Percentiles rank a stretch among this genome's conserved stretches.
Evolutionary conservation across 1,140 invertebrate genomes (phyloP).

Genomic region (Formica selysi): DNA sequence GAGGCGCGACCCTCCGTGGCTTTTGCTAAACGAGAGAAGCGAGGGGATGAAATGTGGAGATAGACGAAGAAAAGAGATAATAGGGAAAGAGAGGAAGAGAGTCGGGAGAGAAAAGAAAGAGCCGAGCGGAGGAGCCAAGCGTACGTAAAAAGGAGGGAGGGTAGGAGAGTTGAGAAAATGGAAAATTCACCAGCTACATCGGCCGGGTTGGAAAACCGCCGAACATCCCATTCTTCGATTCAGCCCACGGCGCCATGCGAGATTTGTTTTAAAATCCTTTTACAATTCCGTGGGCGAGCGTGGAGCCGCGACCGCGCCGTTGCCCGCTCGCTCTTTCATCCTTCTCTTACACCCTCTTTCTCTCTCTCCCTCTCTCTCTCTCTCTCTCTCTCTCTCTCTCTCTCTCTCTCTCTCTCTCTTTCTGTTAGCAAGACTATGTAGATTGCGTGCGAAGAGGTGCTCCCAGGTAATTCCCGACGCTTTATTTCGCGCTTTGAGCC

Average conservation of each 20-base stretch:
- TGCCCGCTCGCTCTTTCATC: slow-evolving; percentile 42
- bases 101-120: slow-evolving; percentile 42
- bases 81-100: slow-evolving; percentile 47
- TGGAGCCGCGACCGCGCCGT: slow-evolving; percentile 51
- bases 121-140: slow-evolving; percentile 12
- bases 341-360: slow-evolving; percentile 31
- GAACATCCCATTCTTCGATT: slow-evolving; percentile 84
- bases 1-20: slow-evolving; percentile 66
- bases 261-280: slow-evolving; percentile 87
- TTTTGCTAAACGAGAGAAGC: slow-evolving; percentile 72
- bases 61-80: slow-evolving; percentile 58
- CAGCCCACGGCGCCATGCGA: slow-evolving; percentile 83
- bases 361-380: slow-evolving; percentile 26
- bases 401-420: slow-evolving; percentile 24
- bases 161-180: slow-evolving; percentile 79
- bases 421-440: slow-evolving; percentile 73
- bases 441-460: slow-evolving; percentile 81
- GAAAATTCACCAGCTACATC: slow-evolving; percentile 80
- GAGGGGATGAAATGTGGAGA: slow-evolving; percentile 54
- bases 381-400: slow-evolving; percentile 30
- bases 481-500: slow-evolving; percentile 67
- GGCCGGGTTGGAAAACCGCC: slow-evolving; percentile 76
- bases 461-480: slow-evolving; percentile 76
- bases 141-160: slow-evolving; percentile 52
- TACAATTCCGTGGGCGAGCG: slow-evolving; percentile 81